These are phyloP conservation scores for Lacanobia oleracea DNA, from an alignment of 2,888 invertebrate genomes.

Conservation along the genomic window DNA sequence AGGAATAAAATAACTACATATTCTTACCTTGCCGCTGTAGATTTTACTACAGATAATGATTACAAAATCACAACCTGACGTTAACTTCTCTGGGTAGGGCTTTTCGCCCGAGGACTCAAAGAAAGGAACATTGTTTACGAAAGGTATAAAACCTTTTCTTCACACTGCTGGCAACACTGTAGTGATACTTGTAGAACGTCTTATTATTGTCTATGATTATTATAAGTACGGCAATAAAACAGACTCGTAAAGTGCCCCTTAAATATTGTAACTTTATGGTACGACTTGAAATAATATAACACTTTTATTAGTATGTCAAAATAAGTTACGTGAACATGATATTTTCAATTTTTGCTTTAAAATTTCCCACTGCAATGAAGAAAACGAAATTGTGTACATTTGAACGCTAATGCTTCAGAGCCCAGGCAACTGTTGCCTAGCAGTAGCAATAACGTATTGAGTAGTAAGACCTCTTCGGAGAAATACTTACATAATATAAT, in stretches of 20 bases:
- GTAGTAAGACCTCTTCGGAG: neutral
- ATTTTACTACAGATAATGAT: constrained; percentile 58
- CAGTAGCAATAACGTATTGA: neutral
- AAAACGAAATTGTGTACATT: neutral
- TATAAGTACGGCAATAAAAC: constrained; percentile 66
- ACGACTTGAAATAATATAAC: constrained; percentile 20
- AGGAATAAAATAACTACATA: constrained; percentile 20
- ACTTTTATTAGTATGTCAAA: constrained; percentile 52
- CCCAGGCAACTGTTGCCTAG: too few relatives aligned
- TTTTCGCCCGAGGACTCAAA: constrained; percentile 36
- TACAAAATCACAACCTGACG: constrained; percentile 47
- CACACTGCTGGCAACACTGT: constrained; percentile 63
- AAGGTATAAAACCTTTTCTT: constrained; percentile 49
- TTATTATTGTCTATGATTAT: constrained; percentile 67
- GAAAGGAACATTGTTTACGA: constrained; percentile 47
- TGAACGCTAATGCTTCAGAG: neutral
- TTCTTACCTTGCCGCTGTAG: constrained; percentile 38
- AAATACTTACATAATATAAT: constrained; percentile 7
- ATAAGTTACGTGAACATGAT: constrained; percentile 17
- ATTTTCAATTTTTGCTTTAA: constrained; percentile 8
- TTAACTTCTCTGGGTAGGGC: constrained; percentile 25
- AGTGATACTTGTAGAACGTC: constrained; percentile 24
- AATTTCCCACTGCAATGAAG: neutral
- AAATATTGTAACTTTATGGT: constrained; percentile 55
- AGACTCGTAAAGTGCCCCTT: constrained; percentile 65